Percentiles rank a stretch among this genome's conserved stretches.
Evolutionary conservation across 2,888 invertebrate genomes (phyloP).

Genomic region (Chouioia cunea): DNA sequence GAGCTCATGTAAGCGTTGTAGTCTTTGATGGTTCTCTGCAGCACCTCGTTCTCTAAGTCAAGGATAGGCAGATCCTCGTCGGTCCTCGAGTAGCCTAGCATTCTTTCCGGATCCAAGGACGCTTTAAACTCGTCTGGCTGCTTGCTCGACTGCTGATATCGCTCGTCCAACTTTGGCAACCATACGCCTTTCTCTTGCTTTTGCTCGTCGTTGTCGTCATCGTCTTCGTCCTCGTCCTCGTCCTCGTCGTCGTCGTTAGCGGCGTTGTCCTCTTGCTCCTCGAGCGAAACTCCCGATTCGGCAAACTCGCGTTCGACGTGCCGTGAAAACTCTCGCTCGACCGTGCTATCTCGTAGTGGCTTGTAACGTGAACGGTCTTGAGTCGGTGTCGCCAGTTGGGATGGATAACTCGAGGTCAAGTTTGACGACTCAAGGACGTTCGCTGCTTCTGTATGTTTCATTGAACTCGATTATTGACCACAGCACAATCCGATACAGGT

Average conservation of each 20-base stretch:
- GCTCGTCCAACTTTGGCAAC: conserved; percentile 44
- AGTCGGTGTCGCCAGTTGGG: conserved; percentile 43
- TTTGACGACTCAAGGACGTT: conserved; percentile 29
- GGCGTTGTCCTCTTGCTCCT: conserved; percentile 5
- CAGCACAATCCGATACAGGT: not conserved
- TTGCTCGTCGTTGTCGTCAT: conserved; percentile 11
- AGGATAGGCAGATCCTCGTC: conserved; percentile 61
- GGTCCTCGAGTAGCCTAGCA: conserved; percentile 61
- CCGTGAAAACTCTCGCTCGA: conserved; percentile 60
- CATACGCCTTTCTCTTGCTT: conserved; percentile 12
- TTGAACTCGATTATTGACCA: not conserved
- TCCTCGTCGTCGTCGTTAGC: conserved; percentile 30
- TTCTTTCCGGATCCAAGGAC: conserved; percentile 59
- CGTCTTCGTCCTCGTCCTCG: conserved; percentile 12
- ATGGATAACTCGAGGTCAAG: not conserved
- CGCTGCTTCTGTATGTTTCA: not conserved
- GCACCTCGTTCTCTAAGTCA: conserved; percentile 62
- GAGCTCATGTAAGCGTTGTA: conserved; percentile 61
- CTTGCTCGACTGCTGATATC: conserved; percentile 1
- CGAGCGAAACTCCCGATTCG: not conserved
- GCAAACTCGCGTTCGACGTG: conserved; percentile 58
- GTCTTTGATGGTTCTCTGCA: conserved; percentile 59
- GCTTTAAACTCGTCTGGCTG: conserved; percentile 33
- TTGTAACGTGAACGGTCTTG: conserved; percentile 36
- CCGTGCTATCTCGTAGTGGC: conserved; percentile 49